These are phyloP conservation scores for Perca flavescens DNA, from an alignment of 2,113 vertebrate species.

Conservation along the genomic window DNA sequence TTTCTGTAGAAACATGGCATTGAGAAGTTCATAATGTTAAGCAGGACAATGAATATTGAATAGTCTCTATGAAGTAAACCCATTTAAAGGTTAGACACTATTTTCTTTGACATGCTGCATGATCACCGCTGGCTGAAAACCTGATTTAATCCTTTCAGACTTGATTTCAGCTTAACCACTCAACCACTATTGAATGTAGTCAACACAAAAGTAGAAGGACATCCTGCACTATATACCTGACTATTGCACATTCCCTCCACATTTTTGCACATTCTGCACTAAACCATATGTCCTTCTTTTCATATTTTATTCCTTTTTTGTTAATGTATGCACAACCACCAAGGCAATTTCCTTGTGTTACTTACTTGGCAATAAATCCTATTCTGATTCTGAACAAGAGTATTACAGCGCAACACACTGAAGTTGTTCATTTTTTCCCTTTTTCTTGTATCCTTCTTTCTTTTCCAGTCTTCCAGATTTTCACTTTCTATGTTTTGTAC, in stretches of 20 bases:
- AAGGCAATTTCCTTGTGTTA: too few species aligned
- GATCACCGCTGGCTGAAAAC: neutral
- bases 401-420: neutral
- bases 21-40: slow-evolving; percentile 7
- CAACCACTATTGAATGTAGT: neutral
- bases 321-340: too few species aligned
- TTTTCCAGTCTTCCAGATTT: too few species aligned
- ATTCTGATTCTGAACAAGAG: neutral
- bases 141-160: neutral
- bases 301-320: too few species aligned
- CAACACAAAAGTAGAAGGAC: too few species aligned
- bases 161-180: neutral
- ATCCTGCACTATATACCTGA: too few species aligned
- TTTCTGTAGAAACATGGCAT: slow-evolving; percentile 20
- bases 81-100: neutral
- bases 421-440: neutral
- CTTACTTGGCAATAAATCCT: too few species aligned
- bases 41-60: neutral
- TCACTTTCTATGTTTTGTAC: too few species aligned
- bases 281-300: too few species aligned
- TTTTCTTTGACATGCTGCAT: neutral
- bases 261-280: too few species aligned
- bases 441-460: neutral
- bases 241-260: too few species aligned
- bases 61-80: neutral